These are phyloP conservation scores for Sebastes nivosus DNA, from an alignment of 2,797 vertebrate genomes.

Conservation along the genomic window DNA sequence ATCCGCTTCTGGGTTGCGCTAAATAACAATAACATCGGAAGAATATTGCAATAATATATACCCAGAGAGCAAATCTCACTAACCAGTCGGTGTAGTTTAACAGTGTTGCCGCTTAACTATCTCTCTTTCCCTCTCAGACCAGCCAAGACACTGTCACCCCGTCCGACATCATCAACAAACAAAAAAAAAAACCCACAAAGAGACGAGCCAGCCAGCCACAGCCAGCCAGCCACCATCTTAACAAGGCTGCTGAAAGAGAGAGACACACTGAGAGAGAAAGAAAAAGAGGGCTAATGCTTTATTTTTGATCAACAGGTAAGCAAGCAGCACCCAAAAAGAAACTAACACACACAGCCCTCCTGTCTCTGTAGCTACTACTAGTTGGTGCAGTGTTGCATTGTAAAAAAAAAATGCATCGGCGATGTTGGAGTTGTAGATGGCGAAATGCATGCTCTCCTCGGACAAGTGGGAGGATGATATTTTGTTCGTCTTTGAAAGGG, in stretches of 20 bases:
- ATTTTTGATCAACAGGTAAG: constrained; percentile 82
- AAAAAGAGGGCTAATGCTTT: constrained; percentile 61
- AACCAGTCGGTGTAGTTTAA: constrained; percentile 57
- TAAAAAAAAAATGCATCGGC: constrained; percentile 16
- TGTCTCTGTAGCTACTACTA: background rate
- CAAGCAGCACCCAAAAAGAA: constrained; percentile 60
- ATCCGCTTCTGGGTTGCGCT: constrained; percentile 20
- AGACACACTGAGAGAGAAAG: constrained; percentile 59
- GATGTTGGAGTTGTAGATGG: constrained; percentile 46
- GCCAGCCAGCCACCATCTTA: constrained; percentile 77
- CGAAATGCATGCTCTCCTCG: constrained; percentile 50
- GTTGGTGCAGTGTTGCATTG: constrained; percentile 43
- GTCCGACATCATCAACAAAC: constrained; percentile 80
- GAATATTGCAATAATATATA: constrained; percentile 29
- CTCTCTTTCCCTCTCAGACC: constrained; percentile 68
- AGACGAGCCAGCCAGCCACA: constrained; percentile 66
- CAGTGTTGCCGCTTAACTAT: constrained; percentile 57
- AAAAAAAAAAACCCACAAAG: constrained; percentile 64
- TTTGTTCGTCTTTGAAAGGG: constrained; percentile 8
- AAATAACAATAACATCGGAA: constrained; percentile 56
- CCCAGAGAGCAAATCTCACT: constrained; percentile 47
- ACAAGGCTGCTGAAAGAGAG: constrained; percentile 73
- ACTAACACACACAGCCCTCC: constrained; percentile 17
- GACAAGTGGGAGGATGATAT: constrained; percentile 45
- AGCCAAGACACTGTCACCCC: constrained; percentile 78